A percentile compares a stretch with the other conserved stretches of the same genome.
Evolutionary conservation across 2,888 invertebrate species (phyloP).

Genomic region (Hydroisotoma schaefferi): DNA sequence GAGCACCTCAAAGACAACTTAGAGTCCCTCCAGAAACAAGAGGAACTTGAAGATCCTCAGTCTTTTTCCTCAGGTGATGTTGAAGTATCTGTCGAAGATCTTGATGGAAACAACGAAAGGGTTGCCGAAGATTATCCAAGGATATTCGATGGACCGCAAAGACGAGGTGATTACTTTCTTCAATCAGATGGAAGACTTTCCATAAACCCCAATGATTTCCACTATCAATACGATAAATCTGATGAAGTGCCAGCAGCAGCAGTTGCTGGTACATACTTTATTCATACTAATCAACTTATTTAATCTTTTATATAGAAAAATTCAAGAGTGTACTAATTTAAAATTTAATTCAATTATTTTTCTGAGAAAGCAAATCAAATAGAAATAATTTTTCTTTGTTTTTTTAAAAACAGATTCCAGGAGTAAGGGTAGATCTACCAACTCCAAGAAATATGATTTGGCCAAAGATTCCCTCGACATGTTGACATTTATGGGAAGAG

Average conservation of each 20-base stretch:
- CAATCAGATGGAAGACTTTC: slow-evolving; percentile 8
- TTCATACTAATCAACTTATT: neutral
- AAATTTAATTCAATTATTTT: too few relatives aligned
- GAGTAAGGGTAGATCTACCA: too few relatives aligned
- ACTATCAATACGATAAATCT: neutral
- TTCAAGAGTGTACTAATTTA: too few relatives aligned
- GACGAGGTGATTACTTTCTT: slow-evolving; percentile 12
- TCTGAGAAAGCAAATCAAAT: too few relatives aligned
- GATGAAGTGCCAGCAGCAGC: neutral
- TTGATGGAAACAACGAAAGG: too few relatives aligned
- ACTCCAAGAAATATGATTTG: neutral
- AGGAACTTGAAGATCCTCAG: neutral
- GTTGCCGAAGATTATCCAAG: neutral
- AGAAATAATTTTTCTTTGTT: too few relatives aligned
- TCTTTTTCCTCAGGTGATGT: neutral
- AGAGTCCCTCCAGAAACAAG: slow-evolving; percentile 14
- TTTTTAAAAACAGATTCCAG: too few relatives aligned
- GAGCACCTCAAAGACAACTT: slow-evolving; percentile 37
- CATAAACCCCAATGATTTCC: neutral
- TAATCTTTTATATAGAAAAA: too few relatives aligned
- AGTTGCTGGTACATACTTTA: neutral
- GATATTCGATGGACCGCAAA: neutral
- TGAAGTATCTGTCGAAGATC: neutral
- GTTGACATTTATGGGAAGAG: slow-evolving; percentile 18
- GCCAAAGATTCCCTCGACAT: neutral